A percentile compares a stretch with the other conserved stretches of the same genome.
These are phyloP conservation scores for Crocidura indochinensis DNA, from an alignment of 2,797 vertebrate genomes.

Conservation along the genomic window DNA sequence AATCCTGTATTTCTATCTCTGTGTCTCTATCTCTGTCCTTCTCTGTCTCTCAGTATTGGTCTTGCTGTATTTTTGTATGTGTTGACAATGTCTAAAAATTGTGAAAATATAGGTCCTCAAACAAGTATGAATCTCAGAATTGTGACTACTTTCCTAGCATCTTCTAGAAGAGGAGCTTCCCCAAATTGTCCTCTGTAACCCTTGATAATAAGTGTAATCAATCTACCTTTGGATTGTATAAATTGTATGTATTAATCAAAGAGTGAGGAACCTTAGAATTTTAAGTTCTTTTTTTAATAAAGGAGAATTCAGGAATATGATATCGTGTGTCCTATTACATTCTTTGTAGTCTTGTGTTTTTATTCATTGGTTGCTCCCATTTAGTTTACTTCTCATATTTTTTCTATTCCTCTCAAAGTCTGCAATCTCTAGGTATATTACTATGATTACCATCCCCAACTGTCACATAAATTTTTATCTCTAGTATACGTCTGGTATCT, in stretches of 20 bases:
- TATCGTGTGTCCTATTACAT: neutral
- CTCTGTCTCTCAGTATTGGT: no score
- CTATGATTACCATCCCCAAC: neutral
- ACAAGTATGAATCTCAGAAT: neutral
- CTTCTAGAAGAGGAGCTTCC: neutral
- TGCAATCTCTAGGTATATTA: neutral
- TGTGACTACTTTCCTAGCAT: neutral
- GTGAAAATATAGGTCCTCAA: neutral
- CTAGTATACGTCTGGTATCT: neutral
- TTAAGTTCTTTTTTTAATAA: neutral
- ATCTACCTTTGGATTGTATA: neutral
- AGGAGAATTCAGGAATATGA: neutral
- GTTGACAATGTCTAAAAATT: neutral
- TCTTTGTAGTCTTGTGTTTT: neutral
- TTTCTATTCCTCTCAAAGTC: neutral
- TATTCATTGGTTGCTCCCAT: neutral
- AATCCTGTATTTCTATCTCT: no score
- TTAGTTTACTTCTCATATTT: neutral
- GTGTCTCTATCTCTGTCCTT: neutral
- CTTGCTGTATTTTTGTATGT: neutral
- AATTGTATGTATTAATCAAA: neutral
- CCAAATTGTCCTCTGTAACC: neutral
- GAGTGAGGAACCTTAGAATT: neutral
- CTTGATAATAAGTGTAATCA: neutral
- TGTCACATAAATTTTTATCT: neutral